Evolutionary conservation across 2,797 vertebrate genomes (phyloP).

Genomic region (Tadarida brasiliensis): DNA sequence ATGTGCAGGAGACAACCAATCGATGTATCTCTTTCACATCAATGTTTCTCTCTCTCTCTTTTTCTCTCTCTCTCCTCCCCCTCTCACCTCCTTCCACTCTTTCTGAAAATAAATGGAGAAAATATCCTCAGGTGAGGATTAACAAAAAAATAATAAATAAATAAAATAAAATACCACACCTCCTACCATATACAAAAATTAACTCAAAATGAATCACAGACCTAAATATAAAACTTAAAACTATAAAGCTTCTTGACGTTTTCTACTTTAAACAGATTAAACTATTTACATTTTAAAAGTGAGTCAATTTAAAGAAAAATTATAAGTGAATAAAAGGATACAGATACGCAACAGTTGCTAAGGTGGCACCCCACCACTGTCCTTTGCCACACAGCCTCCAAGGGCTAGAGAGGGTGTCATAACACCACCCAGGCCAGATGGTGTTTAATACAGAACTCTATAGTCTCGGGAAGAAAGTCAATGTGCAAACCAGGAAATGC

Average conservation of each 20-base stretch:
- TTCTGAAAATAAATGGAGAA: no score
- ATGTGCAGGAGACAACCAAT: no score
- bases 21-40: no score
- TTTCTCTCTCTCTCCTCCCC: no score
- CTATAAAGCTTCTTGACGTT: not conserved
- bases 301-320: not conserved
- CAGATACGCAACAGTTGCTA: not conserved
- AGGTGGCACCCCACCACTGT: not conserved
- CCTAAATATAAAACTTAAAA: conserved; percentile 41
- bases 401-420: no score
- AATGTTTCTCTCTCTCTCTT: no score
- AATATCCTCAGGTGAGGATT: no score
- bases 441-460: conserved; percentile 6
- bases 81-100: no score
- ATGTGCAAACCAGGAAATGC: not conserved
- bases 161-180: conserved; percentile 1
- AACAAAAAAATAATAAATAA: conserved; percentile 28
- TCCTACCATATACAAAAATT: not conserved
- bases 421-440: not conserved
- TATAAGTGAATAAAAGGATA: not conserved
- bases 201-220: conserved; percentile 30
- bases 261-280: not conserved
- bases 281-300: not conserved
- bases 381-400: not conserved
- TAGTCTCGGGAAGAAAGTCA: conserved; percentile 28